Conservation (phyloP, 2,888 invertebrate species). For the Ectropis crepuscularia region DNA sequence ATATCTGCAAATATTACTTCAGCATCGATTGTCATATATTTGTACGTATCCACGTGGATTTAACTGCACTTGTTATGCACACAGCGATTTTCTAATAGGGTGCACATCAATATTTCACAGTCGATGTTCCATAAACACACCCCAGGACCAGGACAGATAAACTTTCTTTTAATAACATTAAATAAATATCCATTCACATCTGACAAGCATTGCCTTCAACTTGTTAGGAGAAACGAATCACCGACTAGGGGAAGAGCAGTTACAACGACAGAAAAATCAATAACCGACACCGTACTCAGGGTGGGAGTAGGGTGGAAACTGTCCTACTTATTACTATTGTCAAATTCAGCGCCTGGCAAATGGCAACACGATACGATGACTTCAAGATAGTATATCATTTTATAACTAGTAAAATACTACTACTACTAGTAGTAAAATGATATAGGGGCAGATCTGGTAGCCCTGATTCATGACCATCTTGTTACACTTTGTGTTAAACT, state of each 20-base stretch:
- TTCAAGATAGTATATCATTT: too few species aligned
- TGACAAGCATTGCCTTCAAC: neutral
- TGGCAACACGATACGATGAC: too few species aligned
- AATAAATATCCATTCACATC: neutral
- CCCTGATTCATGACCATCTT: too few species aligned
- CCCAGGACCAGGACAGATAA: neutral
- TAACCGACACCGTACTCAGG: neutral
- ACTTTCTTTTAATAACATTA: neutral
- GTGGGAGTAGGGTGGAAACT: neutral
- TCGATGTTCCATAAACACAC: neutral
- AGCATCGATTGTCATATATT: too few species aligned
- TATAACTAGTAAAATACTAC: too few species aligned
- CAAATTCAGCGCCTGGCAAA: neutral
- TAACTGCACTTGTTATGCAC: too few species aligned
- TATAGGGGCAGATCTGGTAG: too few species aligned
- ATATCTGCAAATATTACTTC: too few species aligned
- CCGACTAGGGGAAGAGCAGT: neutral
- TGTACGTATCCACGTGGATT: too few species aligned
- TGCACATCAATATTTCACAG: neutral
- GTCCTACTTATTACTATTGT: neutral
- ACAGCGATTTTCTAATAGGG: too few species aligned
- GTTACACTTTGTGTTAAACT: too few species aligned
- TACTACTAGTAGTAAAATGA: too few species aligned
- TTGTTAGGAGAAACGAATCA: neutral
- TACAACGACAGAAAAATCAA: slow-evolving; percentile 6